A percentile compares a stretch with the other conserved stretches of the same genome.
Conservation (phyloP, 2,888 invertebrate genomes). For the Leucania comma region DNA sequence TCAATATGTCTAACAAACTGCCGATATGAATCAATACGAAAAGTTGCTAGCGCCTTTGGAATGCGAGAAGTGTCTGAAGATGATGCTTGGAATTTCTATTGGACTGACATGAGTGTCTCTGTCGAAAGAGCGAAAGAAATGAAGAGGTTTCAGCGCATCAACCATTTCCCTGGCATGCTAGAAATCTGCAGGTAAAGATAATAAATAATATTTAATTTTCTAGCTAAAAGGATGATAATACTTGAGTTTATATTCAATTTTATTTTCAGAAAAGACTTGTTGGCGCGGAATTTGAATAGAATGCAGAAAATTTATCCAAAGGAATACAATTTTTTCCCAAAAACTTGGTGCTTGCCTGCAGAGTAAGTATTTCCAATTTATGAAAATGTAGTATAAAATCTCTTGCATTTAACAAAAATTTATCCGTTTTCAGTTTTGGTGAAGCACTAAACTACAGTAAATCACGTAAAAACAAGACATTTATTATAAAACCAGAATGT, state of each 20-base stretch:
- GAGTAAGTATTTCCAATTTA: slow-evolving; percentile 92
- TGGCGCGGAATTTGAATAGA: slow-evolving; percentile 96
- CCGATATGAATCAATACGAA: slow-evolving; percentile 94
- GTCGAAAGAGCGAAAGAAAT: slow-evolving; percentile 97
- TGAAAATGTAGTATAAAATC: neutral
- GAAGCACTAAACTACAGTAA: slow-evolving; percentile 94
- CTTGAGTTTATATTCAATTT: neutral
- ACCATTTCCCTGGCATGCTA: slow-evolving; percentile 98
- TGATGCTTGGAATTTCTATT: slow-evolving; percentile 97
- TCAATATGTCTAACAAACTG: slow-evolving; percentile 93
- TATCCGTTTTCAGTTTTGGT: slow-evolving; percentile 90
- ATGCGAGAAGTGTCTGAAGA: slow-evolving; percentile 95
- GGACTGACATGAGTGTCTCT: slow-evolving; percentile 97
- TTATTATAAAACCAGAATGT: slow-evolving; percentile 97
- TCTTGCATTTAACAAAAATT: neutral
- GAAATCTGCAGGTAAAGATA: slow-evolving; percentile 93
- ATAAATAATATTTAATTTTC: neutral
- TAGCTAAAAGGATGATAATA: neutral
- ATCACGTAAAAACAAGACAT: slow-evolving; percentile 93
- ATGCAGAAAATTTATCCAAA: slow-evolving; percentile 97
- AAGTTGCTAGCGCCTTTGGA: slow-evolving; percentile 93
- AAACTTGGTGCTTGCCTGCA: slow-evolving; percentile 98
- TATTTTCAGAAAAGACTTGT: slow-evolving; percentile 94
- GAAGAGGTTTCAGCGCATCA: slow-evolving; percentile 97
- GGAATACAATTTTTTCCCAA: slow-evolving; percentile 98